phyloP scores from a whole-genome alignment of 2,113 vertebrate genomes.

The Hirundichthys speculiger region DNA sequence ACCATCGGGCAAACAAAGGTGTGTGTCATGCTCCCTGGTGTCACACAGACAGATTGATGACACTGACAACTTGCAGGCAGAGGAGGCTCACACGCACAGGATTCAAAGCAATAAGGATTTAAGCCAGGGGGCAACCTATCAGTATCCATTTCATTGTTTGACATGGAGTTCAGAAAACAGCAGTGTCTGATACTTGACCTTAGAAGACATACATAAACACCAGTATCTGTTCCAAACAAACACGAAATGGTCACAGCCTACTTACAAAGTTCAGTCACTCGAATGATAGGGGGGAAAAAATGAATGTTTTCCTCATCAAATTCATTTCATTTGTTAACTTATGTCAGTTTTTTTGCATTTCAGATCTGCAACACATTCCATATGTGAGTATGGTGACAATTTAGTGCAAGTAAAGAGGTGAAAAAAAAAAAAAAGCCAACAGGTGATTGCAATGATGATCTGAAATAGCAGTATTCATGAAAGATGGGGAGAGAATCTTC shows the following conservation, averaged over 20 bases:
- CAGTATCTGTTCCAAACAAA: not conserved
- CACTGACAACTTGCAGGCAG: slow-evolving; percentile 33
- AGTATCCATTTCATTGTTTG: slow-evolving; percentile 2
- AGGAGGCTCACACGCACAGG: slow-evolving; percentile 31
- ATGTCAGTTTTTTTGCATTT: no score
- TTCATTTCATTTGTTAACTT: no score
- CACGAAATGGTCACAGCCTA: not conserved
- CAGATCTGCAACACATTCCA: no score
- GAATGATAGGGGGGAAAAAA: no score
- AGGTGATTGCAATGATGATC: no score
- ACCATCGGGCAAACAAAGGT: slow-evolving; percentile 47
- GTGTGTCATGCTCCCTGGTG: slow-evolving; percentile 38
- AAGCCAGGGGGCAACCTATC: slow-evolving; percentile 6
- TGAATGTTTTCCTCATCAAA: no score
- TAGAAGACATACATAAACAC: not conserved
- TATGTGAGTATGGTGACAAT: no score
- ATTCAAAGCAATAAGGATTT: slow-evolving; percentile 34
- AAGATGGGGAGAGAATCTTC: no score
- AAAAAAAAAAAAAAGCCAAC: no score
- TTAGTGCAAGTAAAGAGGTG: no score
- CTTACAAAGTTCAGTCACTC: no score
- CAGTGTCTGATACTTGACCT: not conserved
- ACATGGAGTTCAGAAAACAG: slow-evolving; percentile 8
- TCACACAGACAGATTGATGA: slow-evolving; percentile 38
- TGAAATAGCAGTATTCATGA: no score